These are phyloP conservation scores for Drosophila chauvacae DNA, from an alignment of 1,140 invertebrate species.

Conservation along the genomic window DNA sequence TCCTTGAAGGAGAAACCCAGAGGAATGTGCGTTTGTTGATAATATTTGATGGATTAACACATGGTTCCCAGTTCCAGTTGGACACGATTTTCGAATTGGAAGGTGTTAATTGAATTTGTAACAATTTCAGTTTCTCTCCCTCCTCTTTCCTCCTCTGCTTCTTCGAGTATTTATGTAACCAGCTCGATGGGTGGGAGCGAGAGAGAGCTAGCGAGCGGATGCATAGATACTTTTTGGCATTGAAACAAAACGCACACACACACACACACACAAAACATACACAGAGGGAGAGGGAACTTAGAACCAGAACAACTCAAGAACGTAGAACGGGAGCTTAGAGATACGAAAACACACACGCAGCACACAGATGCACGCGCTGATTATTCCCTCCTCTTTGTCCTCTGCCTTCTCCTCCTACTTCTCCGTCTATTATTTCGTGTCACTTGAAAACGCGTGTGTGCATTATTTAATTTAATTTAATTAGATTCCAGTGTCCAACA, in stretches of 20 bases:
- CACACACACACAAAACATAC: conserved; percentile 60
- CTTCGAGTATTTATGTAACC: conserved; percentile 78
- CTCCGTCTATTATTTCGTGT: conserved; percentile 10
- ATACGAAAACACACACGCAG: conserved; percentile 36
- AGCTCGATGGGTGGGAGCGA: conserved; percentile 52
- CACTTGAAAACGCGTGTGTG: conserved; percentile 33
- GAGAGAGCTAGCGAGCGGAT: conserved; percentile 53
- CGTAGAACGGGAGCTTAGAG: conserved; percentile 49
- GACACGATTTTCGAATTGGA: conserved; percentile 36
- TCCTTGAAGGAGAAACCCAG: not conserved
- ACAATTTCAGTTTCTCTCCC: conserved; percentile 43
- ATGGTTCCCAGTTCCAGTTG: conserved; percentile 30
- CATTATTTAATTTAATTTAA: conserved; percentile 63
- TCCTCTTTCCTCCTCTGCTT: conserved; percentile 3
- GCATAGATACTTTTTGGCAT: conserved; percentile 82
- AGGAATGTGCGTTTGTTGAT: conserved; percentile 38
- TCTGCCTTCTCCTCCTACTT: not conserved
- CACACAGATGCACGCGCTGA: conserved; percentile 20
- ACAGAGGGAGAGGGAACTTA: conserved; percentile 50
- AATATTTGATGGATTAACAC: conserved; percentile 21
- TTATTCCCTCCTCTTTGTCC: conserved; percentile 23
- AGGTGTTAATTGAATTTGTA: conserved; percentile 77
- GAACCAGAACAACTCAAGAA: conserved; percentile 61
- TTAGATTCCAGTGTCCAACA: conserved; percentile 45
- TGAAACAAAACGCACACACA: conserved; percentile 83